Percentiles rank a stretch among this genome's conserved stretches.
Conservation (phyloP, 2,113 vertebrate genomes). For the Percopsis transmontana region DNA sequence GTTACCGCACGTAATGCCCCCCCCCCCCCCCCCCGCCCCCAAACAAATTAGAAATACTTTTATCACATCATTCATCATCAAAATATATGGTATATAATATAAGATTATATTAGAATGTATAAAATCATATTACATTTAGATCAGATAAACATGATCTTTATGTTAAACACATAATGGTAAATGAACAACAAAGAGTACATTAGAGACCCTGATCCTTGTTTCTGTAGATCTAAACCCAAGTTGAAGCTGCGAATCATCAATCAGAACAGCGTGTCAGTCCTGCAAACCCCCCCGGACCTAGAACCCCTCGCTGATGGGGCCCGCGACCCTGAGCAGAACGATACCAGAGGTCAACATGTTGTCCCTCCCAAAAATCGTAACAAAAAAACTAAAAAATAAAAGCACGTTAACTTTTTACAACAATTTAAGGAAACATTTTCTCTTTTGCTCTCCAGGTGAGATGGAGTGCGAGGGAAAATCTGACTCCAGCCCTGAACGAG, state of each 20-base stretch:
- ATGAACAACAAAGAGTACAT: not conserved
- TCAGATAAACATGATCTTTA: too few species aligned
- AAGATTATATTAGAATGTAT: not conserved
- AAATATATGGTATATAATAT: not conserved
- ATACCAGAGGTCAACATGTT: constrained; percentile 82
- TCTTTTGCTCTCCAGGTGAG: constrained; percentile 67
- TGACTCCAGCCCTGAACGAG: constrained; percentile 94
- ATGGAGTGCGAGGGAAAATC: constrained; percentile 94
- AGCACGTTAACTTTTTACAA: too few species aligned
- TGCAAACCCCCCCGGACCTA: constrained; percentile 88
- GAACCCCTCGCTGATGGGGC: constrained; percentile 81
- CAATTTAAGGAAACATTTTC: too few species aligned
- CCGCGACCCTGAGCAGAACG: constrained; percentile 85
- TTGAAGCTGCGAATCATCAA: constrained; percentile 97
- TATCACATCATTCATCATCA: too few species aligned
- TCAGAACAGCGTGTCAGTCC: constrained; percentile 96
- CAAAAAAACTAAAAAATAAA: too few species aligned
- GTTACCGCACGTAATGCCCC: too few species aligned
- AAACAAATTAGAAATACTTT: too few species aligned
- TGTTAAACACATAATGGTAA: too few species aligned
- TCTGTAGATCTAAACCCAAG: constrained; percentile 89
- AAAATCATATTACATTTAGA: too few species aligned
- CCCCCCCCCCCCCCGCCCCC: too few species aligned
- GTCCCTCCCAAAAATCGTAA: too few species aligned
- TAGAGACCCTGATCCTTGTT: not conserved